Percentiles rank a stretch among this genome's conserved stretches.
Conservation (phyloP, 2,797 vertebrate genomes). For the Schizopygopsis pylzovi region DNA sequence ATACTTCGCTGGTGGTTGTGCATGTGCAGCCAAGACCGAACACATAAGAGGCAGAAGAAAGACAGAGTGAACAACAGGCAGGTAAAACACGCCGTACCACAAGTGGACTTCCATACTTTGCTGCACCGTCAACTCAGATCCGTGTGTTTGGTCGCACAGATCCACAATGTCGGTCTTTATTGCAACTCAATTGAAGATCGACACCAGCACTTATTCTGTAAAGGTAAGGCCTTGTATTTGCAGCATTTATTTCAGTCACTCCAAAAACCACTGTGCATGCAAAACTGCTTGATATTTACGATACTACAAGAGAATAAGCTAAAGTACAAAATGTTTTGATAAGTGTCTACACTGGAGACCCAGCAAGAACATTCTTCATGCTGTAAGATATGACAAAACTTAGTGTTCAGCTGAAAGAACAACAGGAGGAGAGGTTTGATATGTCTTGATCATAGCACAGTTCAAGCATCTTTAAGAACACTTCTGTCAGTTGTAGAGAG, state of each 20-base stretch:
- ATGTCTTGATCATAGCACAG: not conserved
- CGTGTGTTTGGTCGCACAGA: not conserved
- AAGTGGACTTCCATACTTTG: slow-evolving; percentile 35
- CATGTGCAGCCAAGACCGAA: slow-evolving; percentile 55
- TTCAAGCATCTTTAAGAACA: not conserved
- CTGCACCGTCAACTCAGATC: slow-evolving; percentile 4
- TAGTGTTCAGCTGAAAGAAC: not conserved
- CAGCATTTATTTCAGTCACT: slow-evolving; percentile 1
- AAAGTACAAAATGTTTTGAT: not conserved
- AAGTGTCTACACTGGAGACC: not conserved
- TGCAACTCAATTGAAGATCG: slow-evolving; percentile 79
- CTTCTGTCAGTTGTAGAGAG: not conserved
- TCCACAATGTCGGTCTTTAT: slow-evolving; percentile 77
- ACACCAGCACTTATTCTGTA: slow-evolving; percentile 68
- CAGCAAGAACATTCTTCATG: not conserved
- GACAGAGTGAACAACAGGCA: not conserved
- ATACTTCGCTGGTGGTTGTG: slow-evolving; percentile 29
- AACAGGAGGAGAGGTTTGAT: slow-evolving; percentile 13
- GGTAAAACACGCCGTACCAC: slow-evolving; percentile 20
- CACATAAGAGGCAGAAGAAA: slow-evolving; percentile 17
- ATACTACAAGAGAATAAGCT: not conserved
- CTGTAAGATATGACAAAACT: not conserved
- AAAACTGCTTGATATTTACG: slow-evolving; percentile 42
- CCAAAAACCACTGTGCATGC: slow-evolving; percentile 58
- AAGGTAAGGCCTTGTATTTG: slow-evolving; percentile 74